Percentiles rank a stretch among this genome's conserved stretches.
Conservation (phyloP, 1,140 invertebrate species). For the Drosophila insularis region DNA sequence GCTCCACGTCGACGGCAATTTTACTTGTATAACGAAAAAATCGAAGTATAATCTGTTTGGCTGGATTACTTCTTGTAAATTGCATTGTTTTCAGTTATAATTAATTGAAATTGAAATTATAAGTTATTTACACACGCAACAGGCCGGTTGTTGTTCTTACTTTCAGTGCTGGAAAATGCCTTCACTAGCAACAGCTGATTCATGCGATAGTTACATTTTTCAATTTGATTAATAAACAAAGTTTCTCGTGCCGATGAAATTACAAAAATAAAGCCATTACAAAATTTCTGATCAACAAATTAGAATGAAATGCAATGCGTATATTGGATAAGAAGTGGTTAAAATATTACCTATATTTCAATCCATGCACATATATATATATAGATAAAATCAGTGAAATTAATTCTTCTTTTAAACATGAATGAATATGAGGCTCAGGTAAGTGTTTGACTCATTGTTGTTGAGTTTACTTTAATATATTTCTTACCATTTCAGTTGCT, state of each 20-base stretch:
- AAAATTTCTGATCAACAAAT: not conserved
- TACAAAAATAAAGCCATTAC: too few relatives aligned
- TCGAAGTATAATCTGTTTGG: conserved; percentile 32
- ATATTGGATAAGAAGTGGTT: not conserved
- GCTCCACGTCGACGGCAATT: conserved; percentile 83
- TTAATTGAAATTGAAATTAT: conserved; percentile 26
- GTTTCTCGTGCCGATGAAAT: not conserved
- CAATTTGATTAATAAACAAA: not conserved
- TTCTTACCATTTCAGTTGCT: conserved; percentile 83
- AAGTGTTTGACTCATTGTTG: not conserved
- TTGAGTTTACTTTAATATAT: not conserved
- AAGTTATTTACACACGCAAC: conserved; percentile 29
- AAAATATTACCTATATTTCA: not conserved
- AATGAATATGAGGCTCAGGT: conserved; percentile 73
- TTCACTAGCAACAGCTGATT: not conserved
- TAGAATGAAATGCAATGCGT: not conserved
- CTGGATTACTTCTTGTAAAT: conserved; percentile 23
- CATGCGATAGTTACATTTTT: too few relatives aligned
- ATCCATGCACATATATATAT: not conserved
- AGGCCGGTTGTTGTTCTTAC: conserved; percentile 28
- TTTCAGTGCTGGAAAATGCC: conserved; percentile 3
- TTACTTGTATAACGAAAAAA: conserved; percentile 74
- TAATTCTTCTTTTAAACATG: conserved; percentile 45
- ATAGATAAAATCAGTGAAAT: conserved; percentile 30
- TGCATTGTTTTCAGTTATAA: conserved; percentile 36